Percentiles rank a stretch among this genome's conserved stretches.
These are phyloP conservation scores for Polyommatus icarus DNA, from an alignment of 2,888 invertebrate species.

Conservation along the genomic window DNA sequence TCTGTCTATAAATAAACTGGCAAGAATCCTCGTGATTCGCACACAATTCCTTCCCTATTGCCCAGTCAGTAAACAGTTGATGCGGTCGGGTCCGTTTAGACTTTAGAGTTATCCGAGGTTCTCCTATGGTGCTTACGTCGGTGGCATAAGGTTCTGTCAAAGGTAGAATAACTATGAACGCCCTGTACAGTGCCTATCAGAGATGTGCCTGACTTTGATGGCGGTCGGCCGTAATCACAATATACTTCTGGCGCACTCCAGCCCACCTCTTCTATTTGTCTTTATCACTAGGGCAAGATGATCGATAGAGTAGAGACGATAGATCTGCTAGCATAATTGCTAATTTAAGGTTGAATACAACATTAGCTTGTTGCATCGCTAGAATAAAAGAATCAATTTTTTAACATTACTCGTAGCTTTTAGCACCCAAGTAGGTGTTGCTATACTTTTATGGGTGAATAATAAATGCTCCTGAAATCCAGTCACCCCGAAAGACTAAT, in stretches of 20 bases:
- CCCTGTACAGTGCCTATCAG: conserved; percentile 29
- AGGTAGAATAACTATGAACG: not conserved
- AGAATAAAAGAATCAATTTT: not conserved
- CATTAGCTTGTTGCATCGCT: no score
- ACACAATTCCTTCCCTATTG: not conserved
- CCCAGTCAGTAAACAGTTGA: not conserved
- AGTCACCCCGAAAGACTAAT: not conserved
- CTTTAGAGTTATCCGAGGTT: not conserved
- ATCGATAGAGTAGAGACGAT: conserved; percentile 1
- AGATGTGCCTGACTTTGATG: conserved; percentile 55
- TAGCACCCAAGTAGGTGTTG: not conserved
- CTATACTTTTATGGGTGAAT: not conserved
- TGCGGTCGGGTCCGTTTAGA: not conserved
- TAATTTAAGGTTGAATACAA: not conserved
- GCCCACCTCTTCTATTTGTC: conserved; percentile 6
- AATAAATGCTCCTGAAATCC: not conserved
- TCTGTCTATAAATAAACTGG: not conserved
- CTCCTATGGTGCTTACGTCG: not conserved
- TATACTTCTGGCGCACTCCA: conserved; percentile 20
- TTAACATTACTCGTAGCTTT: no score
- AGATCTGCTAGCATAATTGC: not conserved
- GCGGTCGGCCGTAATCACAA: conserved; percentile 52
- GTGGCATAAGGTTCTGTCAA: not conserved
- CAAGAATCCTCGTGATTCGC: not conserved
- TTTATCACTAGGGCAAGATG: conserved; percentile 17